Evolutionary conservation across 2,797 vertebrate genomes (phyloP), one percentile per base, ranked within the genome.

Genomic region (Anisognathus igniventris): DNA sequence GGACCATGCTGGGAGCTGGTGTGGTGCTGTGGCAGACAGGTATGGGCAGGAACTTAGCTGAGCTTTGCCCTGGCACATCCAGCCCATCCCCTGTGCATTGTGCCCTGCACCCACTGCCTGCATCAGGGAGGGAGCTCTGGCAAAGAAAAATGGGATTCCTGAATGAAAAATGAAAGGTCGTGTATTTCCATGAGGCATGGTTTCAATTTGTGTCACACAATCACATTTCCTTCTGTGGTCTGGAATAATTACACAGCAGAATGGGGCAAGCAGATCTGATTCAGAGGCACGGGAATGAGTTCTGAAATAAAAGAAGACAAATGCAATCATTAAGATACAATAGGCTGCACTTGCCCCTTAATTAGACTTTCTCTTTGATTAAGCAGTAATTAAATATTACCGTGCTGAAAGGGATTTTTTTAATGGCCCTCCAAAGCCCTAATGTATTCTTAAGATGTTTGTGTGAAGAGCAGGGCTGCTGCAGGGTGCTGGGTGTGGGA

Each of bases 341-440:
- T 91, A 90, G 95, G 91, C 88, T 91, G 67, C 79, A 88, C 62
- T 96, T 96, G 93, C 93, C 90, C 95, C 86, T 96, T 96, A 95
- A 96, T 96, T 96, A 97, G 90, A 88, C 94, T 95, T 95, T 93
- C 84, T 95, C 92, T 96, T 96, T 95, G 92, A 96, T 96, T 95
- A 96, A 94, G 88, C 82, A 91, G 67, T 96, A 97, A 96, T 97
- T 97, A 97, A 97, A 94, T 96, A 96, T 95, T 90, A 88, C 95
- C 5, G 0, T 83, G 71, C 95, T 95, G 93, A 94, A 96, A 88
- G 87, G 65, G 31, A 37, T 31, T 86, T 86, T 88, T 91, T 90
- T 72, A 65, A 84, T 61, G 64, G 64, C 75, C 30, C 37, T 92
- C 62, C 4, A 4, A 91, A 93, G 61, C 64, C 68, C 60, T 79